phyloP scores from a whole-genome alignment of 2,113 vertebrate species.

The Melanotaenia duboulayi region DNA sequence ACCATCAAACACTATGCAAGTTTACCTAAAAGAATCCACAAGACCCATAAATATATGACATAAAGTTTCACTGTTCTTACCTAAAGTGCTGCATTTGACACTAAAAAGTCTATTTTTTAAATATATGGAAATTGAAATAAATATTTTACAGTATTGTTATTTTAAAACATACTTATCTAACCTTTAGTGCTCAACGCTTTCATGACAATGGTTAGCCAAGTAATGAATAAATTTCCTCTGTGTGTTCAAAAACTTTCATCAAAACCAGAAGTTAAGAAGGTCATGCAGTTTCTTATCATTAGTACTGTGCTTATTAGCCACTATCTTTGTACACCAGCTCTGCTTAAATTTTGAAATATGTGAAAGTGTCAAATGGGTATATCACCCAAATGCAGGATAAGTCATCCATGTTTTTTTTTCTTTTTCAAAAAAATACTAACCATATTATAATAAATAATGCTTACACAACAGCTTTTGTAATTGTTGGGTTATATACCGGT shows the following conservation, averaged over 20 bases:
- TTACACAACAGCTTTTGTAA: neutral
- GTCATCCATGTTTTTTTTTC: neutral
- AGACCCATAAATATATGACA: too few relatives aligned
- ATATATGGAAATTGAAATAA: neutral
- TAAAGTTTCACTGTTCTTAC: too few relatives aligned
- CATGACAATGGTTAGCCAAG: too few relatives aligned
- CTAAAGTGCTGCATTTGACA: too few relatives aligned
- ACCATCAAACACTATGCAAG: too few relatives aligned
- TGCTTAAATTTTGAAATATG: neutral
- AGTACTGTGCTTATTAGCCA: neutral
- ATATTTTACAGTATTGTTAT: neutral
- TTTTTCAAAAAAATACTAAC: neutral
- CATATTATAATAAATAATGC: neutral
- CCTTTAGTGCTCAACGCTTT: neutral
- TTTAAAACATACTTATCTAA: neutral
- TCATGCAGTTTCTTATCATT: too few relatives aligned
- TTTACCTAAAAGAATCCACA: too few relatives aligned
- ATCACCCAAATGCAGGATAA: neutral
- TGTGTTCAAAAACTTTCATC: too few relatives aligned
- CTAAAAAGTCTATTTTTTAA: too few relatives aligned
- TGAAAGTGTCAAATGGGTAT: neutral
- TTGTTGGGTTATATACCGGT: too few relatives aligned
- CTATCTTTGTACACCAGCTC: neutral
- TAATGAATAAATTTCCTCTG: too few relatives aligned
- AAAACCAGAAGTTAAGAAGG: too few relatives aligned